Base-by-base conservation (phyloP, 2,888 invertebrate genomes). In the Gerris lacustris region DNA sequence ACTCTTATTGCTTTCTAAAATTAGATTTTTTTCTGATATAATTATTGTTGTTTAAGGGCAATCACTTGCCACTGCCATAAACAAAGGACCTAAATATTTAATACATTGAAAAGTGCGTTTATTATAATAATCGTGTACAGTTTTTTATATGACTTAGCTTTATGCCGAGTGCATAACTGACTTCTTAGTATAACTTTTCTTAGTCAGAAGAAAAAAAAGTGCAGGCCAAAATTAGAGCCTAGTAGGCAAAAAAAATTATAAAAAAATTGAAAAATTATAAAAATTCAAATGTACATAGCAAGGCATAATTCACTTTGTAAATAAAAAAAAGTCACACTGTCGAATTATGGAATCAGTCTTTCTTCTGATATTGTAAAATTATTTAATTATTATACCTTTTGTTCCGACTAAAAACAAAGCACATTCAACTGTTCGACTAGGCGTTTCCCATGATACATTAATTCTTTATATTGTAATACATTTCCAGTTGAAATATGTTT, bases 321-420 rank as follows among this genome's bases (percentile, higher is more conserved):
- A 74, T 73, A 74, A 11, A 43, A 74, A 74, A 71, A 74, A 18
- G 44, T 68, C 44, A 71, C 66, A 70, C 69, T 73, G 73, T 72
- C 73, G 74, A 74, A 74, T 73, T 74, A 74, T 74, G 74, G 74
- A 73, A 73, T 74, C 74, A 74, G 74, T 74, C 74, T 73, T 73
- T 72, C 73, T 44, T 44, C 43, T 44, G 67, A 67, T 44, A 67
- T 64, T 64, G 9, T n/a, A 31, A n/a, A 7, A n/a, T 64, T 55
- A 66, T 15, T 66, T 43, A 66, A 66, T 11, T 11, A 31, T 15
- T 66, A 31, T 15, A 31, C n/a, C 43, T 18, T 66, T 66, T 66
- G 43, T 31, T 43, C 11, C 17, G 31, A 66, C 11, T 11, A 66
- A 66, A 17, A 66, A 66, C 18, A 43, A 66, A 67, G 67, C 44